These are phyloP conservation scores for Dione vanillae DNA, from an alignment of 2,888 invertebrate genomes.

Conservation along the genomic window DNA sequence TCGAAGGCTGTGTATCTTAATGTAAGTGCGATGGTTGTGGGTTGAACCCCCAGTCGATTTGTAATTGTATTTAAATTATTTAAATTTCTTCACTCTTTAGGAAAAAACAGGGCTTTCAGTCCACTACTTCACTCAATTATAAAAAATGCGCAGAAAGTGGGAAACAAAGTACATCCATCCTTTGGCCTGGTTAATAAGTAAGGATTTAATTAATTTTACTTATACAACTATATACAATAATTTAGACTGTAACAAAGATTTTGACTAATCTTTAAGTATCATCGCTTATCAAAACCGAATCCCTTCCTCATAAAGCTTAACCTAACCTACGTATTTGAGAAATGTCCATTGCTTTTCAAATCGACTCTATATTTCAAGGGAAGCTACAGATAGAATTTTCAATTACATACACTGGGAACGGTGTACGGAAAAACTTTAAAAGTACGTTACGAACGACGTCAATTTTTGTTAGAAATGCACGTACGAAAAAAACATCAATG, in stretches of 20 bases:
- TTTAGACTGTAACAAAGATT: background rate
- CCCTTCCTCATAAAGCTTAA: constrained; percentile 29
- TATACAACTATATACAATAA: no score
- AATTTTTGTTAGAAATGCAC: constrained; percentile 33
- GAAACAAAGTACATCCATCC: no score
- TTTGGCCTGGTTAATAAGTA: no score
- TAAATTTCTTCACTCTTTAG: no score
- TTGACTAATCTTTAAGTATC: constrained; percentile 18
- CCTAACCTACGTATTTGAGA: constrained; percentile 15
- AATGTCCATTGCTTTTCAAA: constrained; percentile 28
- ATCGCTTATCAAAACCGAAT: constrained; percentile 17
- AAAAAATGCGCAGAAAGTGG: no score
- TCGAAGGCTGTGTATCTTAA: no score
- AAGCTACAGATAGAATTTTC: constrained; percentile 36
- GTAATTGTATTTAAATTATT: no score
- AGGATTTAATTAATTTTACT: no score
- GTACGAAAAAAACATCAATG: constrained; percentile 41
- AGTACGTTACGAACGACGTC: constrained; percentile 26
- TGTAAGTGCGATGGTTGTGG: no score
- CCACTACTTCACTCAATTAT: no score
- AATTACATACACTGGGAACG: constrained; percentile 25
- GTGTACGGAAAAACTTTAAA: constrained; percentile 23
- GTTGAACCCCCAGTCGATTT: no score
- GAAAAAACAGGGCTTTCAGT: no score
- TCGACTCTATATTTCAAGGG: constrained; percentile 28